Evolutionary conservation across 2,113 vertebrate genomes (phyloP), one percentile per base, ranked within the genome.

Genomic region (Planiliza haematocheilus): DNA sequence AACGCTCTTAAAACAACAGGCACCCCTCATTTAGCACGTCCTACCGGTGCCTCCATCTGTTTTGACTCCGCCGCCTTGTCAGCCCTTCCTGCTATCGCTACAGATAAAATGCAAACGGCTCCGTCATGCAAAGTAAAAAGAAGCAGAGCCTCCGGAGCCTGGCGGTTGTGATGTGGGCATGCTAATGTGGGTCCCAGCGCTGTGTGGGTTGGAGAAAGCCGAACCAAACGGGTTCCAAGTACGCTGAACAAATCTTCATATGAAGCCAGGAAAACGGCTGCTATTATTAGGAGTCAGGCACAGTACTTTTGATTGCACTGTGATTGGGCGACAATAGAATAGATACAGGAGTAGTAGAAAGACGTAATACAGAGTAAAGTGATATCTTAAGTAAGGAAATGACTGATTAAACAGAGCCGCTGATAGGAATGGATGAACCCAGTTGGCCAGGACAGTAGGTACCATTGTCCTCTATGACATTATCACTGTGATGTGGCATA

Each of bases 191-290:
- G 59, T 60, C 62, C 41, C 42, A 24, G 37, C 36, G 59, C 70
- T 74, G 75, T 68, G 79, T 81, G 74, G 51, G 74, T 38, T 68
- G 48, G 7, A 72, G 65, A 56, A 71, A 70, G 56, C 62, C 71
- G 77, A 77, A 74, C 74, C 41, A 60, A 50, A 62, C 55, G 18
- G 45, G 62, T 65, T 68, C 72, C 53, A 21, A 81, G 57, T 18
- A 48, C 70, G 66, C 7, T 49, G 74, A 60, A 50, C 4, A 1
- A 13, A 51, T 74, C 64, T 66, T 65, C 12, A 43, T n/a, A 42
- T 61, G 59, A 55, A 51, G 82, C 68, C 73, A 84, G 79, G 73
- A 69, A 76, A 79, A 41, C 24, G 41, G 61, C 46, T n/a, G 38
- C 79, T 83, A 57, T 79, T 81, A 78, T 80, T 57, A 78, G 71